phyloP scores from a whole-genome alignment of 2,888 invertebrate genomes.

The Lobophora halterata region DNA sequence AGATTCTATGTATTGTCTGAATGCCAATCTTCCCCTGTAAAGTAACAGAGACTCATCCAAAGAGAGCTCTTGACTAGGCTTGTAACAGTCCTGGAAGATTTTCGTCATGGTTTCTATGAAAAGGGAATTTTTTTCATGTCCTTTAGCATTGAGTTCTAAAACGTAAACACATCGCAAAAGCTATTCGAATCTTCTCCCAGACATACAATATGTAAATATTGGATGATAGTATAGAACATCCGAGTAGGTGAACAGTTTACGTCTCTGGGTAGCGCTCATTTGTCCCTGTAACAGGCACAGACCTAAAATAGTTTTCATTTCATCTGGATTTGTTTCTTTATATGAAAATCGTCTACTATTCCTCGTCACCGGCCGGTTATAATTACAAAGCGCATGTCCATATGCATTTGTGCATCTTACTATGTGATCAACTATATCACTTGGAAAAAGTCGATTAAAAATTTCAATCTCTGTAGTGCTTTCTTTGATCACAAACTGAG shows the following conservation, averaged over 20 bases:
- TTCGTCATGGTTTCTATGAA: slow-evolving; percentile 28
- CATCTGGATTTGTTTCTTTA: slow-evolving; percentile 9
- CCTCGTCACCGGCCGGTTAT: slow-evolving; percentile 16
- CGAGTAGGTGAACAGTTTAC: slow-evolving; percentile 23
- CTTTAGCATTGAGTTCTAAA: slow-evolving; percentile 29
- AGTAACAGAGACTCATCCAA: slow-evolving; percentile 34
- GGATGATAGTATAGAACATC: slow-evolving; percentile 27
- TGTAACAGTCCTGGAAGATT: slow-evolving; percentile 30
- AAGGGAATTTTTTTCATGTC: slow-evolving; percentile 24
- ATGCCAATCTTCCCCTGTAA: slow-evolving; percentile 22
- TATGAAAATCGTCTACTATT: slow-evolving; percentile 15
- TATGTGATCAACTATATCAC: slow-evolving; percentile 1
- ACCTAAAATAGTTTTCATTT: slow-evolving; percentile 18
- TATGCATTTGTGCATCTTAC: slow-evolving; percentile 14
- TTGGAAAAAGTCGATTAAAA: background rate
- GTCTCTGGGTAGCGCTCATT: slow-evolving; percentile 13
- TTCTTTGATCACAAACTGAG: slow-evolving; percentile 2
- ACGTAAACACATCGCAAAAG: slow-evolving; percentile 32
- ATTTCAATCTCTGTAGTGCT: slow-evolving; percentile 1
- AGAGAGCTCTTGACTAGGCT: slow-evolving; percentile 28
- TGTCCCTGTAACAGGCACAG: slow-evolving; percentile 21
- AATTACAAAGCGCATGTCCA: slow-evolving; percentile 15
- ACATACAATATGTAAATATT: slow-evolving; percentile 27
- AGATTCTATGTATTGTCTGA: slow-evolving; percentile 32
- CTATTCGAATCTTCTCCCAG: slow-evolving; percentile 18